Evolutionary conservation across 2,113 vertebrate species (phyloP).

Genomic region (Leiothrix lutea): DNA sequence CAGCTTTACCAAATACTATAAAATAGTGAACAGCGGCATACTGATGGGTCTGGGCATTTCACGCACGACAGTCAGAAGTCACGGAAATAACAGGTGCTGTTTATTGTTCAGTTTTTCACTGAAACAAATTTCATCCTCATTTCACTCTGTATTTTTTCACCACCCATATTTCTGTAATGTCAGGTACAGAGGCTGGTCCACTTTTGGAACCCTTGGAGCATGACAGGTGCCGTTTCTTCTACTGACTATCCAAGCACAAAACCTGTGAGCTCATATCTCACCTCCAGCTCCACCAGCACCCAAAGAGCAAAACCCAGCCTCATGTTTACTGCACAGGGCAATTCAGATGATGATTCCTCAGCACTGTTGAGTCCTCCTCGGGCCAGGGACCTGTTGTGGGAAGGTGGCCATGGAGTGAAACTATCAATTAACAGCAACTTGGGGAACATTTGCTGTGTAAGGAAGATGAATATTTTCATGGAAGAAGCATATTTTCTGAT

Average conservation of each 20-base stretch:
- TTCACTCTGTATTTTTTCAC: not conserved
- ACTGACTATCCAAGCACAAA: not conserved
- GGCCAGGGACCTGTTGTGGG: not conserved
- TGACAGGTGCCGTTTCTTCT: not conserved
- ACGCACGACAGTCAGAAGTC: not conserved
- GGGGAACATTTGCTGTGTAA: not conserved
- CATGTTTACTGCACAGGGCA: not conserved
- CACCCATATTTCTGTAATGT: not conserved
- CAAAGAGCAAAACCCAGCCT: not conserved
- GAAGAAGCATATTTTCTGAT: accelerated
- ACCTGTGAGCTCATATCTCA: not conserved
- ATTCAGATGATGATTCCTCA: not conserved
- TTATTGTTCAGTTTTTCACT: not conserved
- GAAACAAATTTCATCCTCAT: not conserved
- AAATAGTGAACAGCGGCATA: not conserved
- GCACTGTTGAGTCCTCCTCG: accelerated
- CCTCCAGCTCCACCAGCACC: not conserved
- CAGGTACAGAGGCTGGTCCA: not conserved
- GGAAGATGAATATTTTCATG: not conserved
- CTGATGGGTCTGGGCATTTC: not conserved
- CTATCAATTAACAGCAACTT: not conserved
- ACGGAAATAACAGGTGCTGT: not conserved
- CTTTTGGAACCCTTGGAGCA: not conserved
- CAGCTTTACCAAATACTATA: not conserved
- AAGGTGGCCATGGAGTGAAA: not conserved